phyloP scores from a whole-genome alignment of 35 echinoderm and acorn worm species.

The Diadema setosum region DNA sequence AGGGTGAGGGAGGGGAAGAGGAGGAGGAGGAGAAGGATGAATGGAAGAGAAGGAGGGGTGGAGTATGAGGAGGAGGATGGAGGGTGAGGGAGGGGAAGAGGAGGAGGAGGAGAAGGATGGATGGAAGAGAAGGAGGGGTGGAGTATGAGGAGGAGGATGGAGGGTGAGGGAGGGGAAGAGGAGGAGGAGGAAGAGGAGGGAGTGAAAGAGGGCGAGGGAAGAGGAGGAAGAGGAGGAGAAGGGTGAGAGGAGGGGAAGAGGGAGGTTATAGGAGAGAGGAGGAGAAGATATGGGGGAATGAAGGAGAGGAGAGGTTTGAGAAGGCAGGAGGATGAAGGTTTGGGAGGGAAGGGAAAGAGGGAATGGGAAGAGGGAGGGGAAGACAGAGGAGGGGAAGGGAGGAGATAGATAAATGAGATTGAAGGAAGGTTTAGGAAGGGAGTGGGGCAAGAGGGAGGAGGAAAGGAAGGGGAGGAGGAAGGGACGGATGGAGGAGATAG shows the following conservation, averaged over 20 bases:
- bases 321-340: background rate
- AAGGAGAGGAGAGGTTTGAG: background rate
- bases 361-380: background rate
- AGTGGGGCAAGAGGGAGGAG: background rate
- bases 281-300: background rate
- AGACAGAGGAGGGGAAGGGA: background rate
- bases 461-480: background rate
- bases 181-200: background rate
- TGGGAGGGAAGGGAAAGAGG: background rate
- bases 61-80: background rate
- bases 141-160: background rate
- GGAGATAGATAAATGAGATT: background rate
- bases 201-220: background rate
- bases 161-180: background rate
- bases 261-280: background rate
- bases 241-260: background rate
- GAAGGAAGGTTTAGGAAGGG: background rate
- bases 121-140: background rate
- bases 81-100: background rate
- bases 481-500: background rate
- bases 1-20: background rate
- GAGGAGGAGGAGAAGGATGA: background rate
- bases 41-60: background rate
- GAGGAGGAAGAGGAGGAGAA: background rate
- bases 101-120: background rate